These are phyloP conservation scores for Trematomus bernacchii DNA, from an alignment of 2,797 vertebrate genomes.

Conservation along the genomic window DNA sequence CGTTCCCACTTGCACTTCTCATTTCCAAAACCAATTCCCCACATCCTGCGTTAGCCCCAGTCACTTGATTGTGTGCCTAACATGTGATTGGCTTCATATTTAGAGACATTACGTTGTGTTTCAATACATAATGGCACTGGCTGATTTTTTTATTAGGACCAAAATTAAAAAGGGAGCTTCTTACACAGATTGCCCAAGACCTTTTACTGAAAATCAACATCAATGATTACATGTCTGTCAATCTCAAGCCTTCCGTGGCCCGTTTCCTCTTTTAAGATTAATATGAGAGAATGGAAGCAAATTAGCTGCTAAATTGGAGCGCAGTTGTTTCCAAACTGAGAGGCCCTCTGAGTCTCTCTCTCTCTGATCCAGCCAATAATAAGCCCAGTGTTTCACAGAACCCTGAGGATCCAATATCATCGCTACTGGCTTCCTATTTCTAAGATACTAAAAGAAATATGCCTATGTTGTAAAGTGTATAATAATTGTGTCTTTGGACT, in stretches of 20 bases:
- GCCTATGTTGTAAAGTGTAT: not conserved
- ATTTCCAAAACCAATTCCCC: constrained; percentile 80
- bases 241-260: constrained; percentile 73
- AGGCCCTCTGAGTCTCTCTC: constrained; percentile 52
- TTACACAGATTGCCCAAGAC: constrained; percentile 57
- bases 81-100: constrained; percentile 80
- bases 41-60: constrained; percentile 45
- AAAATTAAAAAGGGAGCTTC: constrained; percentile 80
- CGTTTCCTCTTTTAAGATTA: constrained; percentile 82
- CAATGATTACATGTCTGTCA: constrained; percentile 82
- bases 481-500: constrained; percentile 2
- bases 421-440: not conserved
- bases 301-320: constrained; percentile 85
- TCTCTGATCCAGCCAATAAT: constrained; percentile 54
- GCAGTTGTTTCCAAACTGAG: constrained; percentile 65
- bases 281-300: constrained; percentile 81
- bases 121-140: constrained; percentile 79
- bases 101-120: constrained; percentile 77
- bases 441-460: constrained; percentile 33
- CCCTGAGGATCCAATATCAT: constrained; percentile 37
- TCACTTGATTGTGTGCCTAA: constrained; percentile 72
- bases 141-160: constrained; percentile 80
- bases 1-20: constrained; percentile 69
- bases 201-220: constrained; percentile 58
- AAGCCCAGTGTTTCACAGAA: constrained; percentile 33